Percentiles rank a stretch among this genome's conserved stretches.
Conservation (phyloP, 2,113 vertebrate species). For the Chiloscyllium plagiosum region DNA sequence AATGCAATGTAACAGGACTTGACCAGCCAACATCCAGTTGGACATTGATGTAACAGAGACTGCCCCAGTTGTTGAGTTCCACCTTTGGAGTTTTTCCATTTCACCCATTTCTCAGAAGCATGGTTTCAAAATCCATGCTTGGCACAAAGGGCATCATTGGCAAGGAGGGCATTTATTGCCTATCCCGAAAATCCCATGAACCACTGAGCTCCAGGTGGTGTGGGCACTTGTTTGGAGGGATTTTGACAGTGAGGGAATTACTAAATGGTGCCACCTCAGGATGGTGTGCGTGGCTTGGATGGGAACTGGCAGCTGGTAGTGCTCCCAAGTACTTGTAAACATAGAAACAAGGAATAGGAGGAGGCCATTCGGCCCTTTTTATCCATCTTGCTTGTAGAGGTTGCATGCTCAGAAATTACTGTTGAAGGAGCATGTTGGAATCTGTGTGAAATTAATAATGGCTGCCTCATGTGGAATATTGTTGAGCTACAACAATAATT, state of each 20-base stretch:
- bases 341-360: no score
- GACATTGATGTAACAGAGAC: neutral
- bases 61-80: no score
- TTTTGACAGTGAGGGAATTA: no score
- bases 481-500: neutral
- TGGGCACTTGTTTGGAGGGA: neutral
- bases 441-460: neutral
- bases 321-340: neutral
- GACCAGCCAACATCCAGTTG: neutral
- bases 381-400: neutral
- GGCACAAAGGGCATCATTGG: no score
- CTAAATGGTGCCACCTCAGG: neutral
- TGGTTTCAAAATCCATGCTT: no score
- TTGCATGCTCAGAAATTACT: neutral
- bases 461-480: neutral
- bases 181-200: neutral
- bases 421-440: neutral
- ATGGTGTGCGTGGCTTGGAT: neutral
- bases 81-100: no score
- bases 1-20: neutral
- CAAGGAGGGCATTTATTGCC: no score
- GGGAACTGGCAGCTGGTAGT: neutral
- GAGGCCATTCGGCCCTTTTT: no score
- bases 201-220: neutral
- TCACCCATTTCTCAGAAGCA: no score